Evolutionary conservation across 2,113 vertebrate genomes (phyloP).

Genomic region (Carlito syrichta): DNA sequence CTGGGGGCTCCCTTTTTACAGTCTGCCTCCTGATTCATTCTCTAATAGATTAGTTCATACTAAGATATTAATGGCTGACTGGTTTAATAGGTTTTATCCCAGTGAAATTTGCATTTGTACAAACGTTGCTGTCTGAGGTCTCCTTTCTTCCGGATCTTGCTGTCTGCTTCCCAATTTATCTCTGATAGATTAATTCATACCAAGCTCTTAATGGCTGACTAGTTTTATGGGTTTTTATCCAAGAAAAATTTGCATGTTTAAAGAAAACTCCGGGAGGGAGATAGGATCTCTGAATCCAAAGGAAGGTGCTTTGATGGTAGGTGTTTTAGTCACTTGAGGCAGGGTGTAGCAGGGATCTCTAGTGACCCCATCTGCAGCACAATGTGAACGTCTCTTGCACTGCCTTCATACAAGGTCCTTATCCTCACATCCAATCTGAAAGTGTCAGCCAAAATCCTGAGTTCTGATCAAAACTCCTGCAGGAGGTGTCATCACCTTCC

Average conservation of each 20-base stretch:
- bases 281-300: not conserved
- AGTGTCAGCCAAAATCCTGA: not conserved
- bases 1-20: not conserved
- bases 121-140: not conserved
- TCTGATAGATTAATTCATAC: not conserved
- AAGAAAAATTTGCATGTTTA: not conserved
- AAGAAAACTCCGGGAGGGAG: not conserved
- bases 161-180: not conserved
- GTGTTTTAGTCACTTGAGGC: too few relatives aligned
- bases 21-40: not conserved
- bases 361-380: not conserved
- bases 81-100: not conserved
- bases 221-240: not conserved
- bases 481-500: rapidly evolving
- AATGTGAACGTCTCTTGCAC: not conserved
- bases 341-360: not conserved
- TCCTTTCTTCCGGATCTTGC: not conserved
- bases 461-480: not conserved
- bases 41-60: not conserved
- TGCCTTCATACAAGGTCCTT: too few relatives aligned
- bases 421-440: not conserved
- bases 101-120: not conserved
- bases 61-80: not conserved
- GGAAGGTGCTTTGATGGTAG: rapidly evolving
- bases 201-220: not conserved